These are phyloP conservation scores for Ceryle rudis DNA, from an alignment of 2,797 vertebrate genomes.

Conservation along the genomic window DNA sequence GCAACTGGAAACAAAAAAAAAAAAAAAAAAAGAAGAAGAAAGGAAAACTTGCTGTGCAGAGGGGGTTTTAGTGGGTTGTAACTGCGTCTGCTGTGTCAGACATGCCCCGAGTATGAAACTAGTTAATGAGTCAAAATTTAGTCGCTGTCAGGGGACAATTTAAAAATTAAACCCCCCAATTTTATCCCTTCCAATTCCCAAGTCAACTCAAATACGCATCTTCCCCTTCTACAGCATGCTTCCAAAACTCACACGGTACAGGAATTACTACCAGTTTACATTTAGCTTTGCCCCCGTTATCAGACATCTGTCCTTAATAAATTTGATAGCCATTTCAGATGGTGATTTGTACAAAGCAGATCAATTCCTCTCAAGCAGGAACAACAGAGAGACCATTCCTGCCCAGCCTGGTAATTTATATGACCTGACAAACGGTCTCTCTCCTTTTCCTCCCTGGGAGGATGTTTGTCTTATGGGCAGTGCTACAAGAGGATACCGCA, in stretches of 20 bases:
- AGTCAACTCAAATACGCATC: not conserved
- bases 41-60: not conserved
- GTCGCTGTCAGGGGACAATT: not conserved
- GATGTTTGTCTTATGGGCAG: not conserved
- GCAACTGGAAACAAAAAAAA: not conserved
- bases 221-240: not conserved
- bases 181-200: not conserved
- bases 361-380: not conserved
- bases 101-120: not conserved
- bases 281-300: fast-evolving
- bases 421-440: not conserved
- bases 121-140: not conserved
- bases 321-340: not conserved
- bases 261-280: fast-evolving
- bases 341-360: not conserved
- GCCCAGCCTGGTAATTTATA: not conserved
- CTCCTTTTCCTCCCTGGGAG: not conserved
- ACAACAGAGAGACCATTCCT: not conserved
- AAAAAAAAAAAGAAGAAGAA: no score
- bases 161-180: not conserved
- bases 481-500: not conserved
- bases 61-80: not conserved
- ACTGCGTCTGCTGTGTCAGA: not conserved
- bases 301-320: not conserved
- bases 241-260: fast-evolving